phyloP scores from a whole-genome alignment of 2,113 vertebrate species.

The Seriola quinqueradiata region DNA sequence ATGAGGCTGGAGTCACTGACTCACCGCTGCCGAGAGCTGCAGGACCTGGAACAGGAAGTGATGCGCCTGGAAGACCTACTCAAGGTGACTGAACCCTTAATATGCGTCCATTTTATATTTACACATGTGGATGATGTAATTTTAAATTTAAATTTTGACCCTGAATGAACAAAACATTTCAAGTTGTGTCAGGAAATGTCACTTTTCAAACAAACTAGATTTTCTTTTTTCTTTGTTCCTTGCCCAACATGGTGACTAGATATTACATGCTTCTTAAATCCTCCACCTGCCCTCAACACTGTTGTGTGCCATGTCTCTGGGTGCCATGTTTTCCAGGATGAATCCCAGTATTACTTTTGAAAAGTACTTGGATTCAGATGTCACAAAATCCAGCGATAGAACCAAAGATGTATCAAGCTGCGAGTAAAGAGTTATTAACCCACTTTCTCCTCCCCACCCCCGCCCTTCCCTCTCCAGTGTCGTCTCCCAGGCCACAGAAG shows the following conservation, averaged over 20 bases:
- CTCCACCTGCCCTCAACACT: too few relatives aligned
- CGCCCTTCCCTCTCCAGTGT: conserved; percentile 86
- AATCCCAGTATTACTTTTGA: too few relatives aligned
- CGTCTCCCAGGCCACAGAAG: conserved; percentile 92
- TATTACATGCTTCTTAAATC: too few relatives aligned
- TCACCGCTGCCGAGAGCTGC: conserved; percentile 93
- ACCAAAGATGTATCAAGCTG: not conserved
- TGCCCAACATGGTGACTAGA: too few relatives aligned
- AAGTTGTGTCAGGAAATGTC: too few relatives aligned
- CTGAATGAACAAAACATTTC: not conserved
- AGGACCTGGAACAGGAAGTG: conserved; percentile 94
- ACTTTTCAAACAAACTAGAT: too few relatives aligned
- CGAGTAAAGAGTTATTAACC: not conserved
- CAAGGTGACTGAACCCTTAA: conserved; percentile 85
- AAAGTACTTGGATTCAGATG: not conserved
- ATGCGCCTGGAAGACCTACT: conserved; percentile 95
- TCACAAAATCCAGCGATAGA: not conserved
- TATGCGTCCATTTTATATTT: not conserved
- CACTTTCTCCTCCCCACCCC: accelerated
- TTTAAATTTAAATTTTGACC: not conserved
- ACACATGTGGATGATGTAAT: not conserved
- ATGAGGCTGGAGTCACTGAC: conserved; percentile 91
- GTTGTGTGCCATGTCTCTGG: too few relatives aligned
- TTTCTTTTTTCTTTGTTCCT: too few relatives aligned
- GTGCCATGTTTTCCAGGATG: too few relatives aligned